Evolutionary conservation across 1,140 invertebrate species (phyloP).

Genomic region (Drosophila chauvacae): DNA sequence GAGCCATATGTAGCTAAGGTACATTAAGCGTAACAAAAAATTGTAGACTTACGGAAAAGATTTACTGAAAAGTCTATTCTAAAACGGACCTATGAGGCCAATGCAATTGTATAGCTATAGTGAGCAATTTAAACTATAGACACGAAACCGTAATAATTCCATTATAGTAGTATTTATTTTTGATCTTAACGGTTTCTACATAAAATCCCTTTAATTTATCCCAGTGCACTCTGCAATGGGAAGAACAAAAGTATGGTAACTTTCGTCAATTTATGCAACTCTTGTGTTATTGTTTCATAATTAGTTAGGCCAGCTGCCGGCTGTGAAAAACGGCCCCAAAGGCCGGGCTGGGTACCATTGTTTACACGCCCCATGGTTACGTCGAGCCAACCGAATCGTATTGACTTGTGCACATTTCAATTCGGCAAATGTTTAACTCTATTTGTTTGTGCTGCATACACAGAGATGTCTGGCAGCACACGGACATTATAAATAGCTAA

Average conservation of each 20-base stretch:
- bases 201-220: not conserved
- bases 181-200: not conserved
- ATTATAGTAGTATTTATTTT: not conserved
- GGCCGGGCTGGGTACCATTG: constrained; percentile 19
- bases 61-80: too few species aligned
- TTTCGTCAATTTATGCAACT: constrained; percentile 47
- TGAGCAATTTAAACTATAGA: not conserved
- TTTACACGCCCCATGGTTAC: constrained; percentile 39
- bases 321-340: constrained; percentile 38
- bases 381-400: constrained; percentile 57
- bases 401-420: constrained; percentile 67
- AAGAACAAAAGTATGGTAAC: constrained; percentile 12
- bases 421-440: constrained; percentile 33
- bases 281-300: constrained; percentile 60
- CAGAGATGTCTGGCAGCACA: constrained; percentile 29
- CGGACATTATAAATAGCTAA: constrained; percentile 69
- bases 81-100: too few species aligned
- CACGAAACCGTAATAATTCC: not conserved
- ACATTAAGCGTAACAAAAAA: not conserved
- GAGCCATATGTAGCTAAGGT: not conserved
- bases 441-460: constrained; percentile 26
- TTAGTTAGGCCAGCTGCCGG: constrained; percentile 44
- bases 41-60: too few species aligned
- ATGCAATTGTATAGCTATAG: too few species aligned
- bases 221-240: not conserved